Evolutionary conservation across 2,113 vertebrate genomes (phyloP).

Genomic region (Athene noctua): DNA sequence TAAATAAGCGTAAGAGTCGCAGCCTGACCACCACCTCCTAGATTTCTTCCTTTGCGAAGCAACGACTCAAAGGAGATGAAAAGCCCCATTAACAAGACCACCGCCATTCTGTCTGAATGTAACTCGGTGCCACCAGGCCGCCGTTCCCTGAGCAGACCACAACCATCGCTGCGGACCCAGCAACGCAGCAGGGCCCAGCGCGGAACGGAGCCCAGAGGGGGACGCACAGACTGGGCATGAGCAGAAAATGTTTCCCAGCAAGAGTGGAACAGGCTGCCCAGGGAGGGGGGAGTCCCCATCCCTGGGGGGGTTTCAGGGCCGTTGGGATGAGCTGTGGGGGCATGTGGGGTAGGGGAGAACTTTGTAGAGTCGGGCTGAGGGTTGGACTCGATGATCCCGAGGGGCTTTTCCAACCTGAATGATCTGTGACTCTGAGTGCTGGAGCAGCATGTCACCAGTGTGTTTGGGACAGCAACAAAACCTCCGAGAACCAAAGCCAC

Average conservation of each 20-base stretch:
- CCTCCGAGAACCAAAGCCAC: conserved; percentile 13
- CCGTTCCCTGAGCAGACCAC: conserved; percentile 62
- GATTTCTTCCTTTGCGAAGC: background rate
- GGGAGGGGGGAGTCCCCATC: too few relatives aligned
- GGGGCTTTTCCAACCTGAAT: too few relatives aligned
- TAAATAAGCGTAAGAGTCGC: background rate
- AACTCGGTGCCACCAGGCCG: conserved; percentile 51
- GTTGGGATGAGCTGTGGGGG: too few relatives aligned
- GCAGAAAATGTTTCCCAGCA: too few relatives aligned
- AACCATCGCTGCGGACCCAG: conserved; percentile 25
- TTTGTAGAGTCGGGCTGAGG: too few relatives aligned
- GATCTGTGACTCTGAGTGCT: background rate
- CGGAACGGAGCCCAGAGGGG: conserved; percentile 23
- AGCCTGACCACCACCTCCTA: conserved; percentile 36
- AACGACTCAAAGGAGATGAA: conserved; percentile 46
- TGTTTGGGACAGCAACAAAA: conserved; percentile 33
- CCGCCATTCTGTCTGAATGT: conserved; percentile 22
- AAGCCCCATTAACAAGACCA: conserved; percentile 68
- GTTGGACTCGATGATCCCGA: too few relatives aligned
- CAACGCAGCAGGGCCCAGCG: conserved; percentile 47
- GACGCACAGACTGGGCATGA: too few relatives aligned
- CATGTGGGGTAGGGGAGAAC: too few relatives aligned
- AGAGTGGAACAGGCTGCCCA: too few relatives aligned
- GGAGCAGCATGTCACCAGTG: conserved; percentile 22
- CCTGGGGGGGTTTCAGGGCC: too few relatives aligned